phyloP scores from a whole-genome alignment of 2,888 invertebrate genomes.

The Drosophila quinaria region DNA sequence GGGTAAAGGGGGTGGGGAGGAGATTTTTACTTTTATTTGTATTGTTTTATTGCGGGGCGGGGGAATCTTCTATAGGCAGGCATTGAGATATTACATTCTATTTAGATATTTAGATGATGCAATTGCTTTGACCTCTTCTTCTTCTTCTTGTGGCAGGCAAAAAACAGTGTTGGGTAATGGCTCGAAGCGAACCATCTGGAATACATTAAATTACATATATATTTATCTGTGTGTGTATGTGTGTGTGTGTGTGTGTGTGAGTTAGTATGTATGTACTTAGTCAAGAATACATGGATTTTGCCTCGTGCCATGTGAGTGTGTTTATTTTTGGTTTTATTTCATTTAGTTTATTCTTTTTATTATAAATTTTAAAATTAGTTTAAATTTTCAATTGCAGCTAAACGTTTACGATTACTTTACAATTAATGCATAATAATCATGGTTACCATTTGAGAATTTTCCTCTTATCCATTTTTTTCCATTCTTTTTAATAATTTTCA shows the following conservation, averaged over 20 bases:
- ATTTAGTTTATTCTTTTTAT: conserved; percentile 13
- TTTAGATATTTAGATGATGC: conserved; percentile 30
- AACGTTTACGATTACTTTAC: conserved; percentile 68
- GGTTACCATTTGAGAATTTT: conserved; percentile 30
- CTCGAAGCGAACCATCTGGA: conserved; percentile 22
- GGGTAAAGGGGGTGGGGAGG: background rate
- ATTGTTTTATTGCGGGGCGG: background rate
- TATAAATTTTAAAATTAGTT: conserved; percentile 58
- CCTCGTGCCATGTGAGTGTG: conserved; percentile 23
- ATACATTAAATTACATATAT: conserved; percentile 25
- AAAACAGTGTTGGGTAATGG: conserved; percentile 10
- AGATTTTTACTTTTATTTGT: background rate
- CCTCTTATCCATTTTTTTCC: background rate
- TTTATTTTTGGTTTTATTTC: conserved; percentile 9
- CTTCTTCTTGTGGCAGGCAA: conserved; percentile 21
- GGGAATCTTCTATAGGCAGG: conserved; percentile 22
- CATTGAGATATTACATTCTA: conserved; percentile 41
- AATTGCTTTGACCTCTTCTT: conserved; percentile 37
- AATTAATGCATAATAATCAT: conserved; percentile 52
- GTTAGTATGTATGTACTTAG: conserved; percentile 4
- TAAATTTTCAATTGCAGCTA: conserved; percentile 76
- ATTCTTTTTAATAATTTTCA: conserved; percentile 12
- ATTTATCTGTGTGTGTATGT: background rate
- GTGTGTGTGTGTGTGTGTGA: too few species aligned
- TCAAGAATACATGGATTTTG: conserved; percentile 15